These are phyloP conservation scores for Leucoraja erinaceus DNA, from an alignment of 2,113 vertebrate species.

Conservation along the genomic window DNA sequence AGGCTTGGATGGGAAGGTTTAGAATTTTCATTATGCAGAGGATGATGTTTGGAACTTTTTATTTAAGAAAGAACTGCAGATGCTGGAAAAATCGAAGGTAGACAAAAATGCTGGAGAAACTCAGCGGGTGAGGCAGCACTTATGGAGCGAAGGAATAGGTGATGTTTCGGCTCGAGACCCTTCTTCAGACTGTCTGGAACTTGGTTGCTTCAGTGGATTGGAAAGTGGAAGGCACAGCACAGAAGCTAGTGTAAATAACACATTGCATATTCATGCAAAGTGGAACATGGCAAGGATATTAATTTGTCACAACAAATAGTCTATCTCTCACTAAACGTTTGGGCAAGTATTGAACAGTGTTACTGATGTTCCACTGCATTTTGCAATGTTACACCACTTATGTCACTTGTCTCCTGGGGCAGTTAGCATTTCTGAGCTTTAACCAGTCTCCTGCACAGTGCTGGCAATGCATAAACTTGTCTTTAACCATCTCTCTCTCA, in stretches of 20 bases:
- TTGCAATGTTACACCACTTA: neutral
- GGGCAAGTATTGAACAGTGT: neutral
- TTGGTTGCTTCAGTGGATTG: neutral
- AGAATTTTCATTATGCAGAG: neutral
- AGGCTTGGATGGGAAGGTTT: neutral
- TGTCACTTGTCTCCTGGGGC: neutral
- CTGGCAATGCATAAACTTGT: neutral
- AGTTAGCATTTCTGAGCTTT: neutral
- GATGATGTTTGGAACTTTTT: neutral
- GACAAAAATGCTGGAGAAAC: no score
- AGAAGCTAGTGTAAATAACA: neutral
- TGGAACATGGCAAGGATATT: neutral
- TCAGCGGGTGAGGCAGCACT: no score
- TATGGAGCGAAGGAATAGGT: no score
- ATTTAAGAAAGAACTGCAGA: no score
- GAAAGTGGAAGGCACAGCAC: neutral
- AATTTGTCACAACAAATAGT: neutral
- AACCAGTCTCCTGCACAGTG: neutral
- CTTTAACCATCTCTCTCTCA: neutral
- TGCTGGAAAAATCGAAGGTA: no score
- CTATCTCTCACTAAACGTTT: neutral
- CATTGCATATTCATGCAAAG: neutral
- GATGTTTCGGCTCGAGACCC: no score
- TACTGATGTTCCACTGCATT: neutral
- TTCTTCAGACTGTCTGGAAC: neutral